phyloP scores from a whole-genome alignment of 2,888 invertebrate species.

The Cryptus armator region DNA sequence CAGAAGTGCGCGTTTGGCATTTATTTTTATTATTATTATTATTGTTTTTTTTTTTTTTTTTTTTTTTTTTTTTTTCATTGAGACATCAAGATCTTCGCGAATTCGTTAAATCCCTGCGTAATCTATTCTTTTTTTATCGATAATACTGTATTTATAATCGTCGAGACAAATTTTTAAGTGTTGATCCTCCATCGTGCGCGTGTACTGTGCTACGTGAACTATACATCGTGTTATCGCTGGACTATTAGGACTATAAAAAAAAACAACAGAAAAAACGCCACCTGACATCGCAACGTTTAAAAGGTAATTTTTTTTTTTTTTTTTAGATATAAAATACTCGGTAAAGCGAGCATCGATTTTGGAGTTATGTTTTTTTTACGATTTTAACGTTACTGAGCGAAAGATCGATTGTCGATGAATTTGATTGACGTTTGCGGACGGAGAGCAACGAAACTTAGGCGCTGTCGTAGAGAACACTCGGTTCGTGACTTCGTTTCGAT shows the following conservation, averaged over 20 bases:
- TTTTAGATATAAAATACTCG: too few species aligned
- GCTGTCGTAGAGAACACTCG: constrained; percentile 17
- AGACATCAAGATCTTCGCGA: constrained; percentile 3
- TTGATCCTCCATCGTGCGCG: neutral
- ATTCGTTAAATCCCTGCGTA: neutral
- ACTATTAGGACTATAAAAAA: constrained; percentile 4
- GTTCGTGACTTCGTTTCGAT: constrained; percentile 28
- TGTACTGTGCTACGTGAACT: constrained; percentile 8
- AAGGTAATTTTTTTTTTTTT: constrained; percentile 40
- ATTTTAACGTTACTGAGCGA: neutral
- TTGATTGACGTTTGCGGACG: constrained; percentile 9
- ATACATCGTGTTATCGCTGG: neutral
- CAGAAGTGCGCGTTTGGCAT: constrained; percentile 28
- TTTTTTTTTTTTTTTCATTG: neutral
- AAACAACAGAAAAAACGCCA: neutral
- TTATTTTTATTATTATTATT: constrained; percentile 1
- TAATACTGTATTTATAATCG: constrained; percentile 18
- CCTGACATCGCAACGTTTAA: neutral
- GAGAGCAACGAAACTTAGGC: neutral
- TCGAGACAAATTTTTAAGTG: neutral
- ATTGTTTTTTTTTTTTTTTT: too few species aligned
- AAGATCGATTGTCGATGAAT: neutral
- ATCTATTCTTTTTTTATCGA: neutral
- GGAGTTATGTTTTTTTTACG: neutral
- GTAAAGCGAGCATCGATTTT: neutral